phyloP scores from a whole-genome alignment of 2,888 invertebrate genomes.

The Brachynemurus nebulosus region DNA sequence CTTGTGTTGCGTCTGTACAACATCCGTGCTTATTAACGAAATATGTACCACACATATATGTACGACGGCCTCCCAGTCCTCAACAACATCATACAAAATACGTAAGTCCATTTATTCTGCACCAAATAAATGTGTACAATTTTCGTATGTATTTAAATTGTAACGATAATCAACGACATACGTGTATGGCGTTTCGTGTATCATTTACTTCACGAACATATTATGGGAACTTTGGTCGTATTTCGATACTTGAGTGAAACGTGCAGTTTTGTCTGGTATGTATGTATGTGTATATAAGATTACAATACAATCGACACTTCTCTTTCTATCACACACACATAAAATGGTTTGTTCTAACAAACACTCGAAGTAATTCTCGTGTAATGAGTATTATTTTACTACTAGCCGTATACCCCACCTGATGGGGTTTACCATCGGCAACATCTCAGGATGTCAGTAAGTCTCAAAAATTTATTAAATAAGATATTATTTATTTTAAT shows the following conservation, averaged over 20 bases:
- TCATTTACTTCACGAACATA: neutral
- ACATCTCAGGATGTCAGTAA: too few species aligned
- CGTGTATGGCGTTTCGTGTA: neutral
- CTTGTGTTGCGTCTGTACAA: constrained; percentile 32
- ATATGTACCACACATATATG: constrained; percentile 18
- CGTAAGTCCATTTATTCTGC: constrained; percentile 6
- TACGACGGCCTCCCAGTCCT: neutral
- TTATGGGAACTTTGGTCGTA: constrained; percentile 3
- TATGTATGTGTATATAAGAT: constrained; percentile 1
- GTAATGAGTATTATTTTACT: too few species aligned
- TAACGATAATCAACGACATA: neutral
- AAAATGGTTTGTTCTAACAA: too few species aligned
- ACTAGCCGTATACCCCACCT: too few species aligned
- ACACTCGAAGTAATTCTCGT: too few species aligned
- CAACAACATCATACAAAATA: constrained; percentile 2
- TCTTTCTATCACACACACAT: neutral
- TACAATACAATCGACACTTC: neutral
- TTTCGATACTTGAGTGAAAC: neutral
- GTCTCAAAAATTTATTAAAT: too few species aligned
- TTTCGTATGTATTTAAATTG: neutral
- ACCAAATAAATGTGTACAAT: constrained; percentile 2
- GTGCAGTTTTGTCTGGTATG: constrained; percentile 4
- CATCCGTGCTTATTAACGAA: constrained; percentile 21
- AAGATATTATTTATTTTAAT: too few species aligned
- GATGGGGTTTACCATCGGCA: too few species aligned